These are phyloP conservation scores for Tipula vernalis DNA, from an alignment of 2,888 invertebrate species.

Conservation along the genomic window DNA sequence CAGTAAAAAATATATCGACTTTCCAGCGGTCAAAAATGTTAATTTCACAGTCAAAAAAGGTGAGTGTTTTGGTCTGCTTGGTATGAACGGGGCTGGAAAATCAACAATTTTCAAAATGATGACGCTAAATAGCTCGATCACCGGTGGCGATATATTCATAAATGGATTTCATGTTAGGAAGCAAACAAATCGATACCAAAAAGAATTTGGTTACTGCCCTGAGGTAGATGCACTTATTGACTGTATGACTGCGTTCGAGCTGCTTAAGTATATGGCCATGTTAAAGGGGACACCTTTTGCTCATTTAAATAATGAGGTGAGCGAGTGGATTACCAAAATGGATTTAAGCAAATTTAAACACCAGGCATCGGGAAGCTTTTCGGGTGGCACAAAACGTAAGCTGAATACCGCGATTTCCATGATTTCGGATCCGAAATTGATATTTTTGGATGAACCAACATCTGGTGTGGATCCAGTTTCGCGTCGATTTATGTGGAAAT, in stretches of 20 bases:
- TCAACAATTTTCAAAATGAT: constrained; percentile 76
- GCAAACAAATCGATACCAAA: constrained; percentile 46
- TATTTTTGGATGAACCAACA: constrained; percentile 64
- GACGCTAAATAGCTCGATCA: constrained; percentile 49
- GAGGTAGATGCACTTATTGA: constrained; percentile 73
- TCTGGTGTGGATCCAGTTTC: constrained; percentile 59
- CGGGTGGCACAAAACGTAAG: constrained; percentile 65
- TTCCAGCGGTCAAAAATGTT: constrained; percentile 49
- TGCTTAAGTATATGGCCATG: constrained; percentile 55
- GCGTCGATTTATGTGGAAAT: constrained; percentile 49
- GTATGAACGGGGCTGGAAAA: constrained; percentile 82
- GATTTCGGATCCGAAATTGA: constrained; percentile 46
- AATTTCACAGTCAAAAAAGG: constrained; percentile 54
- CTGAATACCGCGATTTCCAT: constrained; percentile 59
- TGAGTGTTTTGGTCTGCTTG: constrained; percentile 73
- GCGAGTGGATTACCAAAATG: constrained; percentile 42
- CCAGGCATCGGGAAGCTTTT: constrained; percentile 36
- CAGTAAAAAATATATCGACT: constrained; percentile 27
- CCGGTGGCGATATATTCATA: constrained; percentile 37
- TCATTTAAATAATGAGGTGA: constrained; percentile 37
- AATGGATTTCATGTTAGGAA: constrained; percentile 31
- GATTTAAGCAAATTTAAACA: constrained; percentile 27
- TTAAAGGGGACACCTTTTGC: constrained; percentile 49
- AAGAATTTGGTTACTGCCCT: constrained; percentile 77
- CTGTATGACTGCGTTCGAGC: constrained; percentile 63